Evolutionary conservation across 1,140 invertebrate genomes (phyloP).

Genomic region (Ganaspis sp.): DNA sequence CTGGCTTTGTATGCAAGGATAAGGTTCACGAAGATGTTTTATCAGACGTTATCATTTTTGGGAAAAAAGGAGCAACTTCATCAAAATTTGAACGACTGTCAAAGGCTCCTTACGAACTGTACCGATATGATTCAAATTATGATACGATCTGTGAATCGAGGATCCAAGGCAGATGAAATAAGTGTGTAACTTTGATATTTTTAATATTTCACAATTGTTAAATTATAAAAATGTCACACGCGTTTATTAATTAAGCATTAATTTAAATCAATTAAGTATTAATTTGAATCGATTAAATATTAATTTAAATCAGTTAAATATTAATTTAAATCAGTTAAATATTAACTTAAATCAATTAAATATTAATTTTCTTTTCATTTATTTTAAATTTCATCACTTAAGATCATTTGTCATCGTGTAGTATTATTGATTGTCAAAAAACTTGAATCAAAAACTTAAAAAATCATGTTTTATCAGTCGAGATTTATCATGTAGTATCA

Average conservation of each 20-base stretch:
- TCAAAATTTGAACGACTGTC: constrained; percentile 79
- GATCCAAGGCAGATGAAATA: constrained; percentile 84
- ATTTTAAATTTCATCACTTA: constrained; percentile 24
- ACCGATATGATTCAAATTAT: constrained; percentile 88
- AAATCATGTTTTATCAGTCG: too few relatives aligned
- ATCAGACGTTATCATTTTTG: constrained; percentile 86
- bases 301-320: too few relatives aligned
- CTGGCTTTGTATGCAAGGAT: constrained; percentile 87
- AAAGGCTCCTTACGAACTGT: constrained; percentile 82
- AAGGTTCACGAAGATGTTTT: constrained; percentile 90
- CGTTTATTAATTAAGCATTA: too few relatives aligned
- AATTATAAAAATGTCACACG: neutral
- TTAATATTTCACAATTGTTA: neutral
- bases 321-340: too few relatives aligned
- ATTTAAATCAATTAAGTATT: too few relatives aligned
- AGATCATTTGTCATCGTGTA: too few relatives aligned
- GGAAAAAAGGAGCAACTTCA: constrained; percentile 79
- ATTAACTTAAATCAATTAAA: too few relatives aligned
- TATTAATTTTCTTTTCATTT: neutral
- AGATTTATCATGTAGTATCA: too few relatives aligned
- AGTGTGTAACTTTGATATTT: constrained; percentile 75
- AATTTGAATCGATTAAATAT: too few relatives aligned
- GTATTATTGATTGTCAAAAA: too few relatives aligned
- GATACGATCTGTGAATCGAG: constrained; percentile 85
- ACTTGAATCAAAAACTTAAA: too few relatives aligned